Base-by-base conservation (phyloP, 2,797 vertebrate species). In the Brachyrhaphis roseni region DNA sequence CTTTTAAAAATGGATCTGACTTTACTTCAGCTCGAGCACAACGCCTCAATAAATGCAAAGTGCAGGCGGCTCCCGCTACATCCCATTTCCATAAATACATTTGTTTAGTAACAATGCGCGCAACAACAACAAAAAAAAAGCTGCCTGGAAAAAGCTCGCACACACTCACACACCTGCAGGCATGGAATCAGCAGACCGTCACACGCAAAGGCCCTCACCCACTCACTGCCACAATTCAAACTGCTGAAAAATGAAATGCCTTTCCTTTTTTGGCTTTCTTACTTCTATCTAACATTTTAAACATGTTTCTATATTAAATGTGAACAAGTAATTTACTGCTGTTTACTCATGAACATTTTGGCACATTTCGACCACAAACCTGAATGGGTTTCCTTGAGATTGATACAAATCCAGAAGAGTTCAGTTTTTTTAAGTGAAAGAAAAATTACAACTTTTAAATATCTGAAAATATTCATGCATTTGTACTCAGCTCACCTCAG, bases 301-400 rank as follows among this genome's bases (percentile, higher is more conserved):
- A 90, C 31, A 49, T 41, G 4, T 26, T 84, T 88, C 13, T 2
- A 70, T 90, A 90, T 91, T 79, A 84, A 87, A 90, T 82, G 79
- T 31, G 11, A 76, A 90, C 90, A 81, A 93, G 90, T 92, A 88
- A 92, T 90, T 91, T 79, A 90, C 86, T 45, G 51, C 80, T 6
- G 34, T 18, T 64, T 8, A 34, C 16, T 36, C 34, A 20, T 64
- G 15, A 64, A 34, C 31, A 26, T 12, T 41, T 23, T 68, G 64
- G 36, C 34, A 68, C 20, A 41, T 41, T n/a, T 43, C 26, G 23
- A 68, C 20, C 20, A 26, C 36, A 13, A 43, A 68, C 66, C 66
- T n/a, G 66, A 41, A 39, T 26, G 34, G 18, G 16, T 23, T 66
- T 41, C 20, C 20, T 23, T 2, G 6, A 36, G 36, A 62, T 34